Evolutionary conservation across 2,113 vertebrate species (phyloP).

Genomic region (Mystacornis crossleyi): DNA sequence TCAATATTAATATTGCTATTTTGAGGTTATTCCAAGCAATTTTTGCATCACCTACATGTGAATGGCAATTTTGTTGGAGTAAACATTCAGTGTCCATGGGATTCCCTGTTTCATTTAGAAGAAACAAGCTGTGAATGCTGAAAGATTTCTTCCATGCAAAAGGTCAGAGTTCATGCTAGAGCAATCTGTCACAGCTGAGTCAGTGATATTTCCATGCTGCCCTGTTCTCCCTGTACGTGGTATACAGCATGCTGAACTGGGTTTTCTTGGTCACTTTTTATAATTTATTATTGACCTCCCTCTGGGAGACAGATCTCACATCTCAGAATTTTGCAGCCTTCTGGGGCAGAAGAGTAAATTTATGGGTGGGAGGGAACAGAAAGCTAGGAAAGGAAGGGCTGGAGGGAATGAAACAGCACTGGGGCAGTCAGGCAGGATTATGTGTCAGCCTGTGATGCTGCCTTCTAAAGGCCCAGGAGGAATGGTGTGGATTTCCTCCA

Average conservation of each 20-base stretch:
- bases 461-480: neutral
- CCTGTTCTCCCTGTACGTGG: neutral
- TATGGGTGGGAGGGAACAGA: neutral
- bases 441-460: neutral
- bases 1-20: neutral
- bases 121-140: neutral
- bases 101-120: constrained; percentile 10
- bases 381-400: neutral
- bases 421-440: neutral
- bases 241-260: neutral
- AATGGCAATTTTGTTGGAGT: neutral
- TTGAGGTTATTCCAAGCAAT: neutral
- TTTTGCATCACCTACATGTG: neutral
- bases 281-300: neutral
- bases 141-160: neutral
- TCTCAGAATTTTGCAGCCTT: neutral
- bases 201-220: neutral
- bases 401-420: neutral
- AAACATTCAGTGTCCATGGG: neutral
- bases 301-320: neutral
- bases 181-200: neutral
- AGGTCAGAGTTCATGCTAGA: neutral
- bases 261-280: neutral
- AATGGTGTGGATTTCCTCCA: neutral
- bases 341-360: neutral